A percentile compares a stretch with the other conserved stretches of the same genome.
phyloP scores from a whole-genome alignment of 30 jellyfish, hydroid and myxozoan species.

The Cassiopea andromeda region DNA sequence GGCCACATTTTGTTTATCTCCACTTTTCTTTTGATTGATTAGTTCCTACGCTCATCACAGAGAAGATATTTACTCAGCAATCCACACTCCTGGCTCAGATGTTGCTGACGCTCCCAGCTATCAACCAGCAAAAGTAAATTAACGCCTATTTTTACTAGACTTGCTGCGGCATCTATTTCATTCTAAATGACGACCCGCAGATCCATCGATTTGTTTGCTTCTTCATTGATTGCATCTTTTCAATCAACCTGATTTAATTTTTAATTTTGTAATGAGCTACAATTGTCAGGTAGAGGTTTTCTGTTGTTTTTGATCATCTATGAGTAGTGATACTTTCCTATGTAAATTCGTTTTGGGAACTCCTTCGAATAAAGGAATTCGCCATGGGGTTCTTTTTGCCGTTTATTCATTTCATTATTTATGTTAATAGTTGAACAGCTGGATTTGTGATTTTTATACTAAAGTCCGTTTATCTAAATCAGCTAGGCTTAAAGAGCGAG shows the following conservation, averaged over 20 bases:
- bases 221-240: too few relatives aligned
- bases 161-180: background rate
- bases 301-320: background rate
- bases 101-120: conserved; percentile 16
- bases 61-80: conserved; percentile 15
- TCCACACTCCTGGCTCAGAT: conserved; percentile 58
- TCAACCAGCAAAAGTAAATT: background rate
- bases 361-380: too few relatives aligned
- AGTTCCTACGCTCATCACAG: conserved; percentile 2
- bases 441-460: background rate
- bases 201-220: too few relatives aligned
- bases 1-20: background rate
- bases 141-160: background rate
- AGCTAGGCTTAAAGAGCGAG: background rate
- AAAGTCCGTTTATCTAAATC: background rate
- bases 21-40: background rate
- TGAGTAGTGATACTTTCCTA: too few relatives aligned
- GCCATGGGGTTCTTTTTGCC: background rate
- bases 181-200: background rate
- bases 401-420: background rate
- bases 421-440: background rate
- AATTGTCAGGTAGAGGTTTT: background rate
- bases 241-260: too few relatives aligned
- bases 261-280: background rate
- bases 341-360: too few relatives aligned